phyloP scores from a whole-genome alignment of 2,797 vertebrate species.

The Tapera naevia region DNA sequence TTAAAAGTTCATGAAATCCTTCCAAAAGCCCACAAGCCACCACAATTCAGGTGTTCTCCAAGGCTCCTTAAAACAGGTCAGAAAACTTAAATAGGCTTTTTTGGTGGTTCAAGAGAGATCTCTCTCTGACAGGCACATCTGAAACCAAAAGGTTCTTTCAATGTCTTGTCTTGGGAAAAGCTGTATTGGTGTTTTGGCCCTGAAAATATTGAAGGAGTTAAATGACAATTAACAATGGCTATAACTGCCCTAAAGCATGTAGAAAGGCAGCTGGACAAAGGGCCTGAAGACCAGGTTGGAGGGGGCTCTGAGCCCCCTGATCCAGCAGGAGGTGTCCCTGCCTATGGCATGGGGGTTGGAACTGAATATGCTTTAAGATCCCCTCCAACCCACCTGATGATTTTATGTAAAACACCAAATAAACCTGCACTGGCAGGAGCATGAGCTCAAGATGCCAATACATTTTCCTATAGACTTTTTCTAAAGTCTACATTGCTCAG shows the following conservation, averaged over 20 bases:
- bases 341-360: no score
- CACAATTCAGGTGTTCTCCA: neutral
- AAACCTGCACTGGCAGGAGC: neutral
- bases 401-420: neutral
- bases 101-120: neutral
- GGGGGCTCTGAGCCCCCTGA: no score
- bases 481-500: neutral
- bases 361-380: no score
- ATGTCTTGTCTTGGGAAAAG: neutral
- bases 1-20: neutral
- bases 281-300: neutral
- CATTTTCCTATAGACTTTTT: neutral
- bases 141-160: neutral
- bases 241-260: rapidly evolving
- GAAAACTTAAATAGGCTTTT: neutral
- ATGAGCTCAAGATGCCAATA: neutral
- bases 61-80: neutral
- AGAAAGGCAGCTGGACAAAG: neutral
- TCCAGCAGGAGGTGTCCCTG: no score
- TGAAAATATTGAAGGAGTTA: neutral
- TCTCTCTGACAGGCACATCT: neutral
- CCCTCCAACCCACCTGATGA: no score
- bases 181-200: neutral
- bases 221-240: neutral
- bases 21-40: neutral